These are phyloP conservation scores for Pampus argenteus DNA, from an alignment of 2,797 vertebrate species.

Conservation along the genomic window DNA sequence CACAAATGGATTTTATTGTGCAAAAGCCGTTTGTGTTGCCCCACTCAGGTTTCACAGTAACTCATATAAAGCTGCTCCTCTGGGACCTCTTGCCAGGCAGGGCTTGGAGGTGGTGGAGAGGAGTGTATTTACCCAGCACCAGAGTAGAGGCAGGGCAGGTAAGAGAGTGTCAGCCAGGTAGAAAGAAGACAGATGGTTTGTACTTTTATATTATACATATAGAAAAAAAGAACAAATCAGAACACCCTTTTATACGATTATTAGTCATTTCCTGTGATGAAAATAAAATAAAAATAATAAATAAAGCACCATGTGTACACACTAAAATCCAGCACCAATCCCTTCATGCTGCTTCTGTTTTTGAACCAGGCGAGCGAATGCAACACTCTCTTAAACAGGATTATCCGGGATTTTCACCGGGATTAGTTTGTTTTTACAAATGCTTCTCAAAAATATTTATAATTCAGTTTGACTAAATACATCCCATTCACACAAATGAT, in stretches of 20 bases:
- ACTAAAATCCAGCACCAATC: conserved; percentile 33
- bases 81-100: conserved; percentile 41
- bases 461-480: conserved; percentile 59
- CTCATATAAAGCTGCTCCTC: conserved; percentile 49
- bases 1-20: conserved; percentile 60
- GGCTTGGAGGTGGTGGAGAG: conserved; percentile 8
- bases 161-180: conserved; percentile 2
- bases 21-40: conserved; percentile 47
- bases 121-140: conserved; percentile 48
- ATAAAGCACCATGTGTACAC: conserved; percentile 13
- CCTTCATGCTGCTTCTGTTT: conserved; percentile 46
- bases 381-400: conserved; percentile 63
- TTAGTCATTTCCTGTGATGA: background rate
- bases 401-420: conserved; percentile 65
- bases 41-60: conserved; percentile 66
- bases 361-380: conserved; percentile 38
- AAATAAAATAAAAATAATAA: background rate
- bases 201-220: background rate
- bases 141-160: conserved; percentile 14
- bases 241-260: background rate
- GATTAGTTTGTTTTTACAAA: conserved; percentile 65
- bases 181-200: background rate
- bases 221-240: background rate
- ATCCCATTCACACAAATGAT: conserved; percentile 27
- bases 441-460: conserved; percentile 44